phyloP scores from a whole-genome alignment of 2,113 vertebrate genomes.

The Phyllostomus discolor region DNA sequence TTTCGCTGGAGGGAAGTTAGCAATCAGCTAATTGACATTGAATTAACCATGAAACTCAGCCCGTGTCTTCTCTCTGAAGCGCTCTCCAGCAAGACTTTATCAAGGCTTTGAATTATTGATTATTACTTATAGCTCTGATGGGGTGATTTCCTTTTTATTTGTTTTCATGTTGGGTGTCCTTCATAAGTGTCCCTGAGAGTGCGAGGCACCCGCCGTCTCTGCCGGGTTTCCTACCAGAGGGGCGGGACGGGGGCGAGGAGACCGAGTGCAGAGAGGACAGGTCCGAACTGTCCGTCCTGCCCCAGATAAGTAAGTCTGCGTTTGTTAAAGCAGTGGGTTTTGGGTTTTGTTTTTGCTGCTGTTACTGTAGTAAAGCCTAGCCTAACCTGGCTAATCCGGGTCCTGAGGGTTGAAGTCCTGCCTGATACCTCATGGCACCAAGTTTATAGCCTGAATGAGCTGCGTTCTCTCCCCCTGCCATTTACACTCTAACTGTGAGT shows the following conservation, averaged over 20 bases:
- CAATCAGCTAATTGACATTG: slow-evolving; percentile 99
- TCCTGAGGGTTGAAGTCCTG: background rate
- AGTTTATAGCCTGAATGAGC: background rate
- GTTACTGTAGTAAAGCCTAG: background rate
- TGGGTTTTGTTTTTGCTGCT: background rate
- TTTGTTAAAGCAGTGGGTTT: background rate
- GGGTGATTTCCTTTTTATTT: slow-evolving; percentile 81
- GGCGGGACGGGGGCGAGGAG: background rate
- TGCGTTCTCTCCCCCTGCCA: background rate
- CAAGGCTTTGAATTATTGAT: slow-evolving; percentile 88
- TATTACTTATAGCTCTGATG: slow-evolving; percentile 82
- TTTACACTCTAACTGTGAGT: background rate
- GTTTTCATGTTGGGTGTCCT: slow-evolving; percentile 79
- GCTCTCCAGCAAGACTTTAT: slow-evolving; percentile 82
- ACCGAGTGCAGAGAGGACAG: background rate
- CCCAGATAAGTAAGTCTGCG: background rate
- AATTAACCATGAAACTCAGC: slow-evolving; percentile 99
- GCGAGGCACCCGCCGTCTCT: background rate
- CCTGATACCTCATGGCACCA: background rate
- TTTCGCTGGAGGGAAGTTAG: slow-evolving; percentile 97
- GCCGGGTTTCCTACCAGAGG: background rate
- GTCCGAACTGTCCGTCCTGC: background rate
- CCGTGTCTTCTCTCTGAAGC: slow-evolving; percentile 89
- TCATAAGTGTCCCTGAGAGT: slow-evolving; percentile 74
- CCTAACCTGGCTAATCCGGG: background rate